These are phyloP conservation scores for Nomada goodeniana DNA, from an alignment of 2,888 invertebrate species.

Conservation along the genomic window DNA sequence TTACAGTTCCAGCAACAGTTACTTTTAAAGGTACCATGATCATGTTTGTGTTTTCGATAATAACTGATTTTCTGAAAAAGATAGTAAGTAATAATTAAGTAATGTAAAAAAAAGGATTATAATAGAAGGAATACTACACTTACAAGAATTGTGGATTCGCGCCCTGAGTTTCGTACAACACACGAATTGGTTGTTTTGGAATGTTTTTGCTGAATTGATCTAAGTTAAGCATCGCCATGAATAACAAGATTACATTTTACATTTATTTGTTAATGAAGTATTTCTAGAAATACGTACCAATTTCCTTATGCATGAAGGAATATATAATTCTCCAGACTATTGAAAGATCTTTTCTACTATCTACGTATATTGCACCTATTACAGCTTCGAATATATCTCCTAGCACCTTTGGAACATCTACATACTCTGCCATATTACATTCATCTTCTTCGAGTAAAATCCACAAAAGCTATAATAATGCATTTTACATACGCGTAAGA, in stretches of 20 bases:
- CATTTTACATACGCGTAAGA: neutral
- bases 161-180: constrained; percentile 92
- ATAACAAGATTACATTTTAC: constrained; percentile 6
- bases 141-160: constrained; percentile 91
- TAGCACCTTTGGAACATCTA: constrained; percentile 96
- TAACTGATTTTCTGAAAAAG: constrained; percentile 71
- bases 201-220: constrained; percentile 92
- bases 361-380: constrained; percentile 90
- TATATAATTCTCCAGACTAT: constrained; percentile 93
- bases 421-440: constrained; percentile 88
- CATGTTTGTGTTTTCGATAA: constrained; percentile 67
- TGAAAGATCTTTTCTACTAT: constrained; percentile 90
- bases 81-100: neutral
- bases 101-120: constrained; percentile 5
- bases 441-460: constrained; percentile 88
- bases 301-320: constrained; percentile 93
- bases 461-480: constrained; percentile 83
- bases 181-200: constrained; percentile 96
- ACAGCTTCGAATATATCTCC: constrained; percentile 98
- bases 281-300: constrained; percentile 85
- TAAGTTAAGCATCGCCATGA: constrained; percentile 70
- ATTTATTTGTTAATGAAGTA: neutral
- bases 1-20: constrained; percentile 86
- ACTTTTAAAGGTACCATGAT: constrained; percentile 88
- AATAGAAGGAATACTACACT: constrained; percentile 76